Conservation (phyloP, 2,113 vertebrate genomes). For the Solenodon paradoxus region DNA sequence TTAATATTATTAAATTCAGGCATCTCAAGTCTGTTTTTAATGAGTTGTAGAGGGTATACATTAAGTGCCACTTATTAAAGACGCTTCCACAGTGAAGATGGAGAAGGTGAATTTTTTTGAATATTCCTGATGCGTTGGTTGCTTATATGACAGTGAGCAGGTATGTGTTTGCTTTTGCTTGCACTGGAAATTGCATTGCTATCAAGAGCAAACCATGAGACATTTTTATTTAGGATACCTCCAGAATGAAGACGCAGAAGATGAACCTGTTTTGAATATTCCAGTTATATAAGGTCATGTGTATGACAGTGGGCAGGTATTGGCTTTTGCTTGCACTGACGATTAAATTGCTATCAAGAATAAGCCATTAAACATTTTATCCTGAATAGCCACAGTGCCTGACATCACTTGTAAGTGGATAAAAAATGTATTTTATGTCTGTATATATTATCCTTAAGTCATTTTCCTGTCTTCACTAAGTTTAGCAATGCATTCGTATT, state of each 20-base stretch:
- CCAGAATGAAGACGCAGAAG: conserved; percentile 78
- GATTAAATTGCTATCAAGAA: conserved; percentile 81
- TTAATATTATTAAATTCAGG: conserved; percentile 70
- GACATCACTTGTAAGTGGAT: conserved; percentile 88
- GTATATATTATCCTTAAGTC: conserved; percentile 91
- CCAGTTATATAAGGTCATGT: conserved; percentile 83
- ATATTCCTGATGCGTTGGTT: conserved; percentile 88
- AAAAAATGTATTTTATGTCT: conserved; percentile 86
- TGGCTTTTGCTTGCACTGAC: conserved; percentile 93
- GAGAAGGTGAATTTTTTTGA: conserved; percentile 83
- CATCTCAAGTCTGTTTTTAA: conserved; percentile 70
- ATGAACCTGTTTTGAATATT: conserved; percentile 89
- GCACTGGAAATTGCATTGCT: conserved; percentile 73
- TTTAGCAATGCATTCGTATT: conserved; percentile 88
- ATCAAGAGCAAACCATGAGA: conserved; percentile 81
- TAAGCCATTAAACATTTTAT: conserved; percentile 78
- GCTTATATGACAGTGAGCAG: conserved; percentile 80
- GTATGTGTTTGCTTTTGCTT: conserved; percentile 83
- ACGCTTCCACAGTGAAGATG: conserved; percentile 80
- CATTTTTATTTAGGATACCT: conserved; percentile 78
- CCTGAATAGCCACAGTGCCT: conserved; percentile 85
- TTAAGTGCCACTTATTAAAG: conserved; percentile 79
- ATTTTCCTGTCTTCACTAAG: conserved; percentile 88
- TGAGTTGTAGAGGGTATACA: conserved; percentile 79
- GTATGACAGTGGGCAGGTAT: conserved; percentile 83